A percentile compares a stretch with the other conserved stretches of the same genome.
Evolutionary conservation across 2,113 vertebrate genomes (phyloP).

Genomic region (Lepidothrix coronata): DNA sequence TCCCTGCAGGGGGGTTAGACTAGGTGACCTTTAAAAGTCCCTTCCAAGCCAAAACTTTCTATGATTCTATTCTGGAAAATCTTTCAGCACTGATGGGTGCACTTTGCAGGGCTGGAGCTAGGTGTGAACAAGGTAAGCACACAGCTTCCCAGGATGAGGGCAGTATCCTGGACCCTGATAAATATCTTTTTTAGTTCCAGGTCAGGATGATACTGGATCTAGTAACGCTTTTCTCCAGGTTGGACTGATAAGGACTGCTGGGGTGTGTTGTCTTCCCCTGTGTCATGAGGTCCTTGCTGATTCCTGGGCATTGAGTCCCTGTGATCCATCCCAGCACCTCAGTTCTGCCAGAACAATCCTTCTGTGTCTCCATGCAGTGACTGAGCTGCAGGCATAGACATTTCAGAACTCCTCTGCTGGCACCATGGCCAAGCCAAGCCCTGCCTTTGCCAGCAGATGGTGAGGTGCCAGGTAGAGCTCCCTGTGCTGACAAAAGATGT

Average conservation of each 20-base stretch:
- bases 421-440: background rate
- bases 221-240: background rate
- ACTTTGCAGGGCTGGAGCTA: background rate
- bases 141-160: background rate
- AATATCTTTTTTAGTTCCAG: background rate
- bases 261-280: background rate
- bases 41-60: background rate
- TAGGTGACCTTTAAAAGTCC: background rate
- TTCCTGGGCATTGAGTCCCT: background rate
- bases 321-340: background rate
- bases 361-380: background rate
- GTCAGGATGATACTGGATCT: background rate
- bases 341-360: background rate
- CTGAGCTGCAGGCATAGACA: background rate
- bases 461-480: background rate
- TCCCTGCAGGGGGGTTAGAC: background rate
- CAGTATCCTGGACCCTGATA: background rate
- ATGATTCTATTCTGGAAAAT: background rate
- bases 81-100: background rate
- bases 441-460: background rate
- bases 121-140: background rate
- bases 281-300: background rate
- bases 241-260: background rate
- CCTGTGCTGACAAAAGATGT: background rate
- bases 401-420: background rate